Percentiles rank a stretch among this genome's conserved stretches.
phyloP scores from a whole-genome alignment of 1,140 invertebrate species.

The Philaenus spumarius region DNA sequence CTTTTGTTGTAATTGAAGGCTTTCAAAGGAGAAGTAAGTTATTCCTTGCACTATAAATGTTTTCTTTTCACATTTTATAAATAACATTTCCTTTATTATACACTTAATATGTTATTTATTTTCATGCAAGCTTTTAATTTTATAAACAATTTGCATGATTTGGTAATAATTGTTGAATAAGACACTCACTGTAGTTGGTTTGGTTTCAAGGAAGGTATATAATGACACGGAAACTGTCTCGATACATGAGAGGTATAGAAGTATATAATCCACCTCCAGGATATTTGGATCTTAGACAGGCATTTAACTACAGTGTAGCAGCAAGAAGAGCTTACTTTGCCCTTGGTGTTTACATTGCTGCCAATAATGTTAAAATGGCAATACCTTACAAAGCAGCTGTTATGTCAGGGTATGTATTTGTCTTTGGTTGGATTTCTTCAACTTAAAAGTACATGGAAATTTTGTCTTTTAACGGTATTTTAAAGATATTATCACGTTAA shows the following conservation, averaged over 20 bases:
- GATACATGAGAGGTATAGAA: constrained; percentile 5
- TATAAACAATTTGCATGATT: too few species aligned
- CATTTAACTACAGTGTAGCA: background rate
- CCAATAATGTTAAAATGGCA: constrained; percentile 7
- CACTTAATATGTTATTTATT: too few species aligned
- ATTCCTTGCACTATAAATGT: too few species aligned
- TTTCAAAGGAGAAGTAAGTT: constrained; percentile 6
- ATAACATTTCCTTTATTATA: too few species aligned
- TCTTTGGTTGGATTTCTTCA: too few species aligned
- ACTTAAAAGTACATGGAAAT: too few species aligned
- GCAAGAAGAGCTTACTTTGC: background rate
- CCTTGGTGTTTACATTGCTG: constrained; percentile 2
- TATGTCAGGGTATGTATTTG: background rate
- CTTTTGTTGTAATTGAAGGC: constrained; percentile 7
- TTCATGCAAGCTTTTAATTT: too few species aligned
- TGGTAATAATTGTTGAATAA: too few species aligned
- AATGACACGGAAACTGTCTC: background rate
- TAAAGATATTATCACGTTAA: too few species aligned
- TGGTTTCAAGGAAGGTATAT: constrained; percentile 5
- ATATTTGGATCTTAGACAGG: background rate
- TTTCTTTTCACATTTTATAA: too few species aligned
- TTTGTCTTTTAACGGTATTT: too few species aligned
- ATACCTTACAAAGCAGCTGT: background rate
- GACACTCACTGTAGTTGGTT: too few species aligned
- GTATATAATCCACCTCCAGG: constrained; percentile 3